Conservation (phyloP, 2,797 vertebrate species). For the Artibeus jamaicensis region DNA sequence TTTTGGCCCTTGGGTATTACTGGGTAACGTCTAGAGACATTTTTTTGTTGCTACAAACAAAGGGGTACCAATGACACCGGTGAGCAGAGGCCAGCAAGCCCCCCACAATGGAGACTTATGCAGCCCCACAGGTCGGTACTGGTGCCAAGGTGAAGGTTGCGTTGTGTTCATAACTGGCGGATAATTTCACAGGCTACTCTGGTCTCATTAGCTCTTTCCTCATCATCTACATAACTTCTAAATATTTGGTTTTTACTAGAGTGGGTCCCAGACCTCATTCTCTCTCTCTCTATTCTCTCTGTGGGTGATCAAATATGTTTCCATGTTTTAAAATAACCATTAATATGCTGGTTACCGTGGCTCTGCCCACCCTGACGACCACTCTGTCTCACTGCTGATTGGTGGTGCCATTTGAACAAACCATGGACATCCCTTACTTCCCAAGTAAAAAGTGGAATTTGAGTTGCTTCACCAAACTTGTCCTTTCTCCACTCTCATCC, state of each 20-base stretch:
- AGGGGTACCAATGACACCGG: fast-evolving
- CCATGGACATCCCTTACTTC: not conserved
- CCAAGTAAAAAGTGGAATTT: too few species aligned
- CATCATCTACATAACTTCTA: too few species aligned
- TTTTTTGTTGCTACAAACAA: too few species aligned
- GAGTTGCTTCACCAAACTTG: not conserved
- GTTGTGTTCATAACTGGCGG: not conserved
- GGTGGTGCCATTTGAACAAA: not conserved
- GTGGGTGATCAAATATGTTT: not conserved
- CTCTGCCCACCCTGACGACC: fast-evolving
- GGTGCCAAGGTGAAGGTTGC: not conserved
- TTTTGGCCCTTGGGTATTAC: not conserved
- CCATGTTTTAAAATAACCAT: not conserved
- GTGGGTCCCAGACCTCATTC: not conserved
- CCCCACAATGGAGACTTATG: fast-evolving
- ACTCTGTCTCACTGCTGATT: not conserved
- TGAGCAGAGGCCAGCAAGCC: fast-evolving
- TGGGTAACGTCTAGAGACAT: not conserved
- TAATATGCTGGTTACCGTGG: not conserved
- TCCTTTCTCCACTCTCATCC: not conserved
- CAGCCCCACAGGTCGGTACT: not conserved
- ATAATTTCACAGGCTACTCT: fast-evolving
- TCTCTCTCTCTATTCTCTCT: not conserved
- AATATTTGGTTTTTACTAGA: not conserved
- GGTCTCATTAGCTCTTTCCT: not conserved